Evolutionary conservation across 2,797 vertebrate genomes (phyloP), one percentile per base, ranked within the genome.

Genomic region (Emydoidea blandingii): DNA sequence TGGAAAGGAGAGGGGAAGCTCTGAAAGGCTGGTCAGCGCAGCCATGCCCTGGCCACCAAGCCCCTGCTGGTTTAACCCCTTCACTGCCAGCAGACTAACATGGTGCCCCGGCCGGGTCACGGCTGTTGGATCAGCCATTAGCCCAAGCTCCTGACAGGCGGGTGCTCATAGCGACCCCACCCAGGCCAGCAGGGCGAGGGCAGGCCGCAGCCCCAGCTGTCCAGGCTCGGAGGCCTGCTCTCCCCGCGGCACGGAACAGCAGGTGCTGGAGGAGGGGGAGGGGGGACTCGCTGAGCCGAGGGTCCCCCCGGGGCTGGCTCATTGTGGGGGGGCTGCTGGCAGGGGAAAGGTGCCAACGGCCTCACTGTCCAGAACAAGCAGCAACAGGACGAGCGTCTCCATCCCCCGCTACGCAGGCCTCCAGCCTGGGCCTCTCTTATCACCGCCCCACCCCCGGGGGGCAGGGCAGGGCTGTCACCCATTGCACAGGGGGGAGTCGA

Each of bases 1-100:
- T 99, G 97, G 15, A n/a, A 94, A 92, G 41, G 14, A 74, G 79
- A 27, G 11, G 62, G 74, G 3, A 44, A 87, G 65, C 4, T 34
- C 18, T 19, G 56, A 87, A 54, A 90, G 81, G 23, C 49, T n/a
- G 29, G 21, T 31, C 31, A n/a, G 5, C 10, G 5, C 4, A 50
- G 14, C 10, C n/a, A 34, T 5, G 49, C 49, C 19, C 49, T 49
- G 0, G 0, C 25, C 53, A 65, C 44, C n/a, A 12, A 12, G 6
- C 31, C 59, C 59, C 31, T 16, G 59, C 31, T 62, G 3, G 14
- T 34, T 34, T 34, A 57, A 29, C 44, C 8, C 3, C 9, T 50
- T 25, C 78, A 44, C 8, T 16, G n/a, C 11, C 12, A 31, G 52
- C 37, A 27, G 9, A n/a, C 78, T 23, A 79, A 18, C 18, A 12